Base-by-base conservation (phyloP, 2,888 invertebrate genomes). In the Kuschelorhynchus macadamiae region DNA sequence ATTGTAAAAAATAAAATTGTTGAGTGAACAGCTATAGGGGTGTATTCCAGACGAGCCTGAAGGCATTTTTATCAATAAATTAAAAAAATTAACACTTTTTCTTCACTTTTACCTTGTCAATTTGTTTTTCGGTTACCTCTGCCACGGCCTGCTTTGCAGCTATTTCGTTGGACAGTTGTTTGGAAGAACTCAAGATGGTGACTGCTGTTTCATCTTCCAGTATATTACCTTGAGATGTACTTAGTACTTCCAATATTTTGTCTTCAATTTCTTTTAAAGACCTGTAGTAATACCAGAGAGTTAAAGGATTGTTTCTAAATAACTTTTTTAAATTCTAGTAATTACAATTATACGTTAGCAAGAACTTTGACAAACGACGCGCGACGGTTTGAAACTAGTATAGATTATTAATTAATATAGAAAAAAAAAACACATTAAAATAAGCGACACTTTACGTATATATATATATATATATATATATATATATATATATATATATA, bases 151-250 rank as follows among this genome's bases (percentile, higher is more conserved):
- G 97, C 82, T 97, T 97, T 71, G 93, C 91, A 76, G 91, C 91
- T 62, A 97, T 97, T 79, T 97, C 97, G 81, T 96, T 95, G 0
- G 96, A 90, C 56, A 96, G 87, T 7, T 89, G 88, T 84, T 97
- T 97, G 0, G 97, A 96, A 0, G 95, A 94, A 79, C 95, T 96
- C 56, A 97, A 85, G 72, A 96, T 89, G 84, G 91, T 86, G 4
- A 97, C 95, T 17, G 95, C 96, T 42, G 92, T 94, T 83, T 97
- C 97, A 80, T 97, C 96, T 82, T 97, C 97, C 55, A 97, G 84
- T 74, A 94, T 92, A 80, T 92, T 93, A 16, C 92, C 92, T 74
- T 91, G 87, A 0, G 92, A 89, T 0, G 89, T 86, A 63, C 90
- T 90, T 9, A 94, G 81, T 0, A 93, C 89, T 82, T 91, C 91